Evolutionary conservation across 2,797 vertebrate genomes (phyloP), one percentile per base, ranked within the genome.

Genomic region (Petrocephalus schoutedeni): DNA sequence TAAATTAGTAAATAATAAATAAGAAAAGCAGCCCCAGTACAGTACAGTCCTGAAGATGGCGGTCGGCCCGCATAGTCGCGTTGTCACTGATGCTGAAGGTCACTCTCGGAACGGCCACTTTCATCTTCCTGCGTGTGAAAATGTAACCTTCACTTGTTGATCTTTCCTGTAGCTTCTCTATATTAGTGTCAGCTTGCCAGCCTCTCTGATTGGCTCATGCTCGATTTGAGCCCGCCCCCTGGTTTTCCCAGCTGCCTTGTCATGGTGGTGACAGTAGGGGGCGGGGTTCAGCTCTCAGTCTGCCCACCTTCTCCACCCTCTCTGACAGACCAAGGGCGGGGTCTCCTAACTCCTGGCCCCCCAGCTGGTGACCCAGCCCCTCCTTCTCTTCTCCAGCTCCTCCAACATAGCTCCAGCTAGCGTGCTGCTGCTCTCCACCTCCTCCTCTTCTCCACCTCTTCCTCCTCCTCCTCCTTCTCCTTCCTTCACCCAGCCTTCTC

Each of bases 381-480:
- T 88, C 77, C 87, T 88, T 90, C 92, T 91, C 91, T 89, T 92
- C 92, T 94, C 92, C 91, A 91, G 93, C 92, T 91, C 94, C 90
- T 93, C 94, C 94, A 95, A 94, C 93, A 93, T 94, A 91, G 93
- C 94, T 91, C 94, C 94, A 93, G 92, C 94, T 94, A 94, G 92
- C 87, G 94, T 95, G 94, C 93, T 95, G 92, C 94, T 95, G 94
- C 95, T 95, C 92, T 95, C 94, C 93, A 94, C 94, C 92, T 95
- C 94, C 94, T 95, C 94, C 92, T 95, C 95, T 93, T 93, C 93
- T 93, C 67, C 67, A 74, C 67, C 67, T 74, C 67, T 74, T 74
- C 67, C 67, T 41, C 67, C 67, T 74, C 67, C 94, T 90, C 92
- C 94, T 92, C 93, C 91, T 93, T 92, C 92, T 93, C 92, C 92